Evolutionary conservation across 1,140 invertebrate species (phyloP), one percentile per base, ranked within the genome.

Genomic region (Cyclargus thomasi): DNA sequence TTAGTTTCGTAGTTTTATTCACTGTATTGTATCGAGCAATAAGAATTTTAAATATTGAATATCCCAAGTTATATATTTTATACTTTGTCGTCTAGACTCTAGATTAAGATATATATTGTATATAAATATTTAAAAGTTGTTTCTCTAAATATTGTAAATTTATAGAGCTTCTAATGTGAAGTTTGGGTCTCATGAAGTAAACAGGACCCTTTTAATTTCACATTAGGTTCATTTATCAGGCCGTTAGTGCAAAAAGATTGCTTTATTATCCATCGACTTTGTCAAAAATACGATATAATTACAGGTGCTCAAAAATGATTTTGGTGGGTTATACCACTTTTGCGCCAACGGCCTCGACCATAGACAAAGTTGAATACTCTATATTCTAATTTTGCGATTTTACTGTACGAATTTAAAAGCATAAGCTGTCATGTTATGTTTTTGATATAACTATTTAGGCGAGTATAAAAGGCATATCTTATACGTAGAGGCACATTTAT

Each of bases 41-140:
- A 59, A 59, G 17, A 21, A 21, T 59, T 59, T 59, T 59, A 59
- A 59, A 1, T 20, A 47, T 47, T 47, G 39, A 18, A 55, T 20
- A 17, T 59, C 18, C 18, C 55, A 59, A 21, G 17, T 59, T 59
- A 59, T 59, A 59, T 59, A 59, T 59, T 59, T 59, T 59, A 59
- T 59, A 59, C 14, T 55, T 17, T 55, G 18, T 20, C 55, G 6
- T 59, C 18, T 59, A 59, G 53, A 55, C 8, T 55, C 29, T 59
- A 22, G 55, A 21, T 4, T 20, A 21, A 59, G 55, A 8, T 59
- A 21, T 20, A 20, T 59, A 59, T 59, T 59, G 55, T 20, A 20
- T 59, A 59, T 18, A 57, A 57, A 57, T 59, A 59, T 59, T 59
- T 59, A 59, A 47, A 59, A 59, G 55, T 59, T 59, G 17, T 59